These are phyloP conservation scores for Unio pictorum DNA, from an alignment of 2,888 invertebrate species.

Conservation along the genomic window DNA sequence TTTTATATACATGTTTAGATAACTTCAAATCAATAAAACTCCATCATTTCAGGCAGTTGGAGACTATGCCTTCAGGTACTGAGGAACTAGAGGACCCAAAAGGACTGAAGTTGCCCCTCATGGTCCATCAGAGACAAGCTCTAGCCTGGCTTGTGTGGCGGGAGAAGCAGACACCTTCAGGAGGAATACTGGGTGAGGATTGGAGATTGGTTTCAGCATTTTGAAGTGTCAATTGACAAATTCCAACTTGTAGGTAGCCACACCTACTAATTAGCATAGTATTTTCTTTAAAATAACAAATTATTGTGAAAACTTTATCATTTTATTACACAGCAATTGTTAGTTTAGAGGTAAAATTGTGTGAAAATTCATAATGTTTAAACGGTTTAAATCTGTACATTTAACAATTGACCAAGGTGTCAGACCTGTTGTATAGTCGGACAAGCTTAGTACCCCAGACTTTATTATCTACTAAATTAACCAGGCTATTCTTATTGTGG, in stretches of 20 bases:
- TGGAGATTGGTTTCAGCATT: not conserved
- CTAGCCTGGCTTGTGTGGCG: conserved; percentile 92
- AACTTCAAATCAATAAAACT: not conserved
- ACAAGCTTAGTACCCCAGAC: too few relatives aligned
- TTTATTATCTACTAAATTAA: too few relatives aligned
- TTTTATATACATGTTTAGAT: not conserved
- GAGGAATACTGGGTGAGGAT: conserved; percentile 85
- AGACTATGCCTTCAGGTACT: conserved; percentile 56
- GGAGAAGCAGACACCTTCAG: conserved; percentile 85
- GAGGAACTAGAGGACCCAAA: conserved; percentile 72
- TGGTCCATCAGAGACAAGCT: conserved; percentile 89
- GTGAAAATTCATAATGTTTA: too few relatives aligned
- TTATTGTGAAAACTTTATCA: not conserved
- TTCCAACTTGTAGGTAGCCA: not conserved
- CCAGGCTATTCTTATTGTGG: too few relatives aligned
- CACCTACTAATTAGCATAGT: too few relatives aligned
- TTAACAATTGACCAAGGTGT: too few relatives aligned
- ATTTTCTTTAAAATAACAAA: too few relatives aligned
- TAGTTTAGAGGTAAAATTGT: too few relatives aligned
- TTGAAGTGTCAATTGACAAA: not conserved
- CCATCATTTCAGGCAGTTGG: conserved; percentile 59
- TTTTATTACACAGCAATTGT: not conserved
- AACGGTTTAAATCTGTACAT: too few relatives aligned
- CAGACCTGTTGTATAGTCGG: too few relatives aligned
- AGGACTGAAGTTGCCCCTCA: conserved; percentile 79